phyloP scores from a whole-genome alignment of 2,797 vertebrate genomes.

The Myripristis jacobus region DNA sequence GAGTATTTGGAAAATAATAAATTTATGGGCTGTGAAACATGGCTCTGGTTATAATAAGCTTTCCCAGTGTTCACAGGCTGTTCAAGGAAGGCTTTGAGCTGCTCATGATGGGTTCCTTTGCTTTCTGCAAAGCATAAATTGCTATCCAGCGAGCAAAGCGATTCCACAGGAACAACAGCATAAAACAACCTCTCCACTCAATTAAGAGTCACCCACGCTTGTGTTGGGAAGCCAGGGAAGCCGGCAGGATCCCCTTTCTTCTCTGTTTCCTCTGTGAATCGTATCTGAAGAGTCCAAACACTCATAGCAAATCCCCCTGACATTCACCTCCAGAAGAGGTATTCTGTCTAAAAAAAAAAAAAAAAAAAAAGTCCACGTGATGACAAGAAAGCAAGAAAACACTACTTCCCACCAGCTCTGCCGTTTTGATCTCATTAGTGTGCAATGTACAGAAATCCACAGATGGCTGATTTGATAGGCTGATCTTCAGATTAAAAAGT shows the following conservation, averaged over 20 bases:
- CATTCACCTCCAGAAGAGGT: conserved; percentile 32
- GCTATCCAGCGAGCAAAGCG: conserved; percentile 23
- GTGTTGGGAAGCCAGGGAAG: conserved; percentile 37
- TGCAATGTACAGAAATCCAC: conserved; percentile 37
- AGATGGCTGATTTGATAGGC: conserved; percentile 49
- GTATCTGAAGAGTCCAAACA: conserved; percentile 47
- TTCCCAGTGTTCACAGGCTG: conserved; percentile 13
- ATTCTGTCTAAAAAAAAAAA: background rate
- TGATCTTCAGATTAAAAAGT: conserved; percentile 38
- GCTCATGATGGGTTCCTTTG: conserved; percentile 15
- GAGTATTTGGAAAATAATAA: conserved; percentile 27
- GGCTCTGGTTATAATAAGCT: conserved; percentile 24
- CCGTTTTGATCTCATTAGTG: conserved; percentile 61
- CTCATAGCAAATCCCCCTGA: conserved; percentile 26
- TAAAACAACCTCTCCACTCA: conserved; percentile 65
- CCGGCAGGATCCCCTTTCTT: conserved; percentile 54
- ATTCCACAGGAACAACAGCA: conserved; percentile 42
- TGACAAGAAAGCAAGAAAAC: conserved; percentile 30
- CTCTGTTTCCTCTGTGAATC: conserved; percentile 41
- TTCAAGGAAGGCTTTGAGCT: conserved; percentile 30
- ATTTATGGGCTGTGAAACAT: conserved; percentile 25
- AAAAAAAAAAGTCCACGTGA: conserved; percentile 18
- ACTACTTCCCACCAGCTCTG: conserved; percentile 29
- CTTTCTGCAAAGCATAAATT: conserved; percentile 45
- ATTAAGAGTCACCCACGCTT: conserved; percentile 66